Evolutionary conservation across 1,140 invertebrate species (phyloP).

Genomic region (Conus betulinus): DNA sequence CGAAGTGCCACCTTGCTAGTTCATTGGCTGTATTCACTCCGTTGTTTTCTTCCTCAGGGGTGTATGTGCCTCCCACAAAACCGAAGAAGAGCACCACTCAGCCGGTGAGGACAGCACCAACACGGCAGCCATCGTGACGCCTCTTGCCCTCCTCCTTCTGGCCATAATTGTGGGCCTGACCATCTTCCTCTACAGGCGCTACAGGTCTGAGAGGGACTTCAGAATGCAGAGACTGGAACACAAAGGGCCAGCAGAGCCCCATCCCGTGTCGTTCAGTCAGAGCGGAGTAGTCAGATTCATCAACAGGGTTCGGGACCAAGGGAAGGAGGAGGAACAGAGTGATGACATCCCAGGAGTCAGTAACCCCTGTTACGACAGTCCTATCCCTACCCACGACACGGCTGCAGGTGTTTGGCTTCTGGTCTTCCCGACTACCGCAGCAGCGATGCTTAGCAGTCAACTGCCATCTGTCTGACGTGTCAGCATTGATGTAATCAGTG

Average conservation of each 20-base stretch:
- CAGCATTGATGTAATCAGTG: no score
- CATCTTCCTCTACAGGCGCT: conserved; percentile 5
- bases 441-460: no score
- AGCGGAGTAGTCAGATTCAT: conserved; percentile 6
- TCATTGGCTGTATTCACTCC: no score
- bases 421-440: no score
- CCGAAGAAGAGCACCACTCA: background rate
- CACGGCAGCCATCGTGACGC: conserved; percentile 22
- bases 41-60: background rate
- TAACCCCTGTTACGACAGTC: conserved; percentile 16
- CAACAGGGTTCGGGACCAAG: background rate
- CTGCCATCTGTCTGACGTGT: no score
- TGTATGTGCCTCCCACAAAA: conserved; percentile 4
- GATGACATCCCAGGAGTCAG: background rate
- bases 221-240: background rate
- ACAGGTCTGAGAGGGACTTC: no score
- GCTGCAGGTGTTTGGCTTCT: no score
- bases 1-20: no score
- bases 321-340: no score
- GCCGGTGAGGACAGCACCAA: background rate
- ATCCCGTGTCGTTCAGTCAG: background rate
- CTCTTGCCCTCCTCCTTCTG: background rate
- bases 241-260: no score
- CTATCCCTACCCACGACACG: no score
- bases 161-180: background rate